Evolutionary conservation across 2,113 vertebrate species (phyloP), one percentile per base, ranked within the genome.

Genomic region (Puma concolor): DNA sequence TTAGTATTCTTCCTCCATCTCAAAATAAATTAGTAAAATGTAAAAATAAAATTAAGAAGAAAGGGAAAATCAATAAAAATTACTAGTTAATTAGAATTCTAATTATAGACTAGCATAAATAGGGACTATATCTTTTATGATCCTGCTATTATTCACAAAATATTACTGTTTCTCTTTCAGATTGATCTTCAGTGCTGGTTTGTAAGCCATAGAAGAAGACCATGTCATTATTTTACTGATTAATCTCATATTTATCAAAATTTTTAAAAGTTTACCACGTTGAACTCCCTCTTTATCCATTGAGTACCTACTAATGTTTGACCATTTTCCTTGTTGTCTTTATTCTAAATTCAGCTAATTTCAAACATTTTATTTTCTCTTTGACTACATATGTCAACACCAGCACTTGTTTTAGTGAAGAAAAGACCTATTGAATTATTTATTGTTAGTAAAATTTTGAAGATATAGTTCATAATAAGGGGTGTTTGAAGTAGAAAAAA

Each of bases 41-140:
- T 50, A 50, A 50, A 50, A 50, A 50, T 50, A 50, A 50, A 12
- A 12, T 50, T 50, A 13, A 50, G 13, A 50, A 50, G 13, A 93
- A 82, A 86, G 21, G 64, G 33, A 97, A 97, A 95, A 57, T 92
- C 50, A 93, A 95, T 87, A 93, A 95, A 91, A 82, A 82, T 83
- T 71, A 88, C 23, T 87, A 87, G 90, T 94, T 94, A 52, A 92
- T 92, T 88, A 92, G 54, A 84, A 80, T 11, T 72, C 31, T 84
- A 84, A 91, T 90, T 93, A 90, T 44, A 79, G 33, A 63, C 3
- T 72, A 91, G 4, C 13, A 87, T 36, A 96, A 88, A 44, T 41
- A 2, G 2, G 17, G 4, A 57, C 10, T 36, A 29, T 48, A 71
- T 92, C 54, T 97, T 96, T 86, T 38, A 1, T 48, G 33, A 41